These are phyloP conservation scores for Diuraphis noxia DNA, from an alignment of 1,140 invertebrate species.

Conservation along the genomic window DNA sequence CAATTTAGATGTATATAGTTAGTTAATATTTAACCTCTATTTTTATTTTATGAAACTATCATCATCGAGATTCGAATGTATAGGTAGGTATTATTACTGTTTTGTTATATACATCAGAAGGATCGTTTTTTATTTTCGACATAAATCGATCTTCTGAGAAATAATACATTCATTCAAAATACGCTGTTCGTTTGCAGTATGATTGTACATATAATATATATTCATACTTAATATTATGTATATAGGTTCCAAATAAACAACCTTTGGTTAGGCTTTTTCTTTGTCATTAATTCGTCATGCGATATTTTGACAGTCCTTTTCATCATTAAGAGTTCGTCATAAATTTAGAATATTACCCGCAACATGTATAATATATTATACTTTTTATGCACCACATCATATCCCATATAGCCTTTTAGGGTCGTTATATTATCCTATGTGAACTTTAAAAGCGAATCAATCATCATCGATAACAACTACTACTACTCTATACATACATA, in stretches of 20 bases:
- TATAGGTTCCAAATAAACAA: neutral
- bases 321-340: neutral
- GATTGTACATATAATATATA: neutral
- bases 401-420: neutral
- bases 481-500: too few species aligned
- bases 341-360: neutral
- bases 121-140: neutral
- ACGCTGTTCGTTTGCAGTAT: neutral
- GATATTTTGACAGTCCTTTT: conserved; percentile 13
- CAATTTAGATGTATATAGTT: neutral
- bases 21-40: neutral
- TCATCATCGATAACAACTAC: conserved; percentile 34
- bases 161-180: neutral
- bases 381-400: neutral
- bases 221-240: too few species aligned
- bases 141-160: neutral
- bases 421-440: neutral
- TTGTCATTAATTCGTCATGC: conserved; percentile 13
- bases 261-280: neutral
- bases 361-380: neutral
- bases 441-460: conserved; percentile 35
- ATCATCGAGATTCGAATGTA: too few species aligned
- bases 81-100: too few species aligned
- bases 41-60: neutral
- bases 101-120: too few species aligned